Evolutionary conservation across 2,113 vertebrate species (phyloP).

Genomic region (Spilogale gracilis): DNA sequence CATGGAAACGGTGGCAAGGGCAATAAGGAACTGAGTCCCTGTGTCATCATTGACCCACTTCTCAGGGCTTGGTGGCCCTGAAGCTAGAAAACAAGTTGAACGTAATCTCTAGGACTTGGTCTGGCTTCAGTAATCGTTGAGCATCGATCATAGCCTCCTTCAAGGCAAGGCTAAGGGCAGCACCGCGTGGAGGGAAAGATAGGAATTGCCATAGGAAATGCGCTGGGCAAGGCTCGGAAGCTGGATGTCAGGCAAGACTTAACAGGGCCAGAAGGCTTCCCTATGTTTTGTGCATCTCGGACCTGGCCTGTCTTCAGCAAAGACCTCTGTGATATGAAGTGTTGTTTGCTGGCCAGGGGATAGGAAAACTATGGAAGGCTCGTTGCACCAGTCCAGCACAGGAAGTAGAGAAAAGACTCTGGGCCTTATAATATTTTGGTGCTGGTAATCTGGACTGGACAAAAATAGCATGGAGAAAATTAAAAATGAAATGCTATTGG

Average conservation of each 20-base stretch:
- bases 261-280: background rate
- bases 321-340: background rate
- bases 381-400: background rate
- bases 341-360: background rate
- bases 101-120: background rate
- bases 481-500: background rate
- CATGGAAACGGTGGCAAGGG: too few species aligned
- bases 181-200: background rate
- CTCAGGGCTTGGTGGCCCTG: background rate
- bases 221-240: background rate
- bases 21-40: background rate
- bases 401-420: background rate
- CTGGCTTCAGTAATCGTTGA: background rate
- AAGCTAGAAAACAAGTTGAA: background rate
- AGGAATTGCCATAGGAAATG: background rate
- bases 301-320: background rate
- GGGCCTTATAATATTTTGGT: background rate
- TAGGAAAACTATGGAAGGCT: background rate
- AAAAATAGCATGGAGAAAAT: constrained; percentile 10
- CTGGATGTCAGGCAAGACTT: background rate
- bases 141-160: background rate
- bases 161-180: background rate
- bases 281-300: background rate
- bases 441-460: background rate
- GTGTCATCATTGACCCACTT: background rate